Evolutionary conservation across 2,113 vertebrate genomes (phyloP).

Genomic region (Psophia crepitans): DNA sequence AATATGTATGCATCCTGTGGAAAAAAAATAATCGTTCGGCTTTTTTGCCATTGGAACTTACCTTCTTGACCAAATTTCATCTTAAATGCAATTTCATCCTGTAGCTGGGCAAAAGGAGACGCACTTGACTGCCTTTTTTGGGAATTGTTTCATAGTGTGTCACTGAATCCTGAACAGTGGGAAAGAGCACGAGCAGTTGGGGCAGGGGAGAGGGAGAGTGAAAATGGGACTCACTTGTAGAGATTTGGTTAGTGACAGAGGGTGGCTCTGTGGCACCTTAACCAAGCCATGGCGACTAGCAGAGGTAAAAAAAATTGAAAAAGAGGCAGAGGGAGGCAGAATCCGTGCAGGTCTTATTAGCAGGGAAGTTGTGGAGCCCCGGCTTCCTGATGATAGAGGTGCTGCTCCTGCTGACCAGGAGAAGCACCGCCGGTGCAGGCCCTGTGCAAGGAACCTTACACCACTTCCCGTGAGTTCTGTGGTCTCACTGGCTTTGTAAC

Average conservation of each 20-base stretch:
- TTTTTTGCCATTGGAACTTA: neutral
- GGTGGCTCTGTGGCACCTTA: neutral
- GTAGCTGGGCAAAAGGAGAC: neutral
- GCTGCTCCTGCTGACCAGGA: neutral
- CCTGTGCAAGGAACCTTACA: too few relatives aligned
- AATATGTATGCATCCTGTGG: slow-evolving; percentile 14
- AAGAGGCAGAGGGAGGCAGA: neutral
- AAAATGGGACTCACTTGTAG: neutral
- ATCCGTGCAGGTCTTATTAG: neutral
- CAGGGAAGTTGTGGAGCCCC: neutral
- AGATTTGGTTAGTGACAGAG: neutral
- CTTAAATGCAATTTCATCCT: neutral
- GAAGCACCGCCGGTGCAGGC: too few relatives aligned
- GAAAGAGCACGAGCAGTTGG: neutral
- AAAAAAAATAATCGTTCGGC: neutral
- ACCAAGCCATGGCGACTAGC: neutral
- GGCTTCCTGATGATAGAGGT: neutral
- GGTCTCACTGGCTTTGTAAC: neutral
- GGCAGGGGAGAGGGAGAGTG: neutral
- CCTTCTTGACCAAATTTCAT: neutral
- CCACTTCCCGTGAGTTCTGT: accelerated
- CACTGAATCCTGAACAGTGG: neutral
- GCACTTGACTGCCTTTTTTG: neutral
- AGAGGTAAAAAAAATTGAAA: neutral
- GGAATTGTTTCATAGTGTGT: neutral